These are phyloP conservation scores for Aplocera efformata DNA, from an alignment of 2,888 invertebrate genomes.

Conservation along the genomic window DNA sequence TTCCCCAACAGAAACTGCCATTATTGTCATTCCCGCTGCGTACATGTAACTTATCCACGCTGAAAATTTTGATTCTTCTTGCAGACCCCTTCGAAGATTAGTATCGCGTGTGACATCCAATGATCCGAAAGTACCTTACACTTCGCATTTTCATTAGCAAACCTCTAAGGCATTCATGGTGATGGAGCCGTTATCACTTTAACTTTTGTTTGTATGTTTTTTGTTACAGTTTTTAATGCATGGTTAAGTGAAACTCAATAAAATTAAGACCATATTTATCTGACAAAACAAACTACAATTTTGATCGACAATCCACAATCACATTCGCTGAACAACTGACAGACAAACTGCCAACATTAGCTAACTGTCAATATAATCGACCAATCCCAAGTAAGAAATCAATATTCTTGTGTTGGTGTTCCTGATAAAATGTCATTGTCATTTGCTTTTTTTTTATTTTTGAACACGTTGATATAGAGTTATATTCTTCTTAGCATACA, in stretches of 20 bases:
- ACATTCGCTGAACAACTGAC: conserved; percentile 42
- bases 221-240: conserved; percentile 41
- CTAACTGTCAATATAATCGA: conserved; percentile 6
- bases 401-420: too few relatives aligned
- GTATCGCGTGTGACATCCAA: conserved; percentile 62
- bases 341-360: conserved; percentile 42
- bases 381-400: too few relatives aligned
- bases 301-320: conserved; percentile 49
- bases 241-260: conserved; percentile 48
- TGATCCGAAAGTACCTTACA: conserved; percentile 48
- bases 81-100: conserved; percentile 49
- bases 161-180: conserved; percentile 40
- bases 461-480: too few relatives aligned
- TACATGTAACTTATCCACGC: conserved; percentile 66
- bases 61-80: conserved; percentile 49
- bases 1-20: conserved; percentile 94
- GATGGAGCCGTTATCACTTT: conserved; percentile 37
- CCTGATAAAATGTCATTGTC: too few relatives aligned
- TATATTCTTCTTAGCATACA: too few relatives aligned
- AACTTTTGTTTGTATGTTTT: conserved; percentile 18
- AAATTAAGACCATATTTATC: conserved; percentile 47
- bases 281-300: conserved; percentile 70
- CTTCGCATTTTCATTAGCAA: conserved; percentile 59
- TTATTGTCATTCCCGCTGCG: conserved; percentile 85
- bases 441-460: too few relatives aligned